Conservation (phyloP, 1,140 invertebrate species). For the Belonocnema kinseyi region DNA sequence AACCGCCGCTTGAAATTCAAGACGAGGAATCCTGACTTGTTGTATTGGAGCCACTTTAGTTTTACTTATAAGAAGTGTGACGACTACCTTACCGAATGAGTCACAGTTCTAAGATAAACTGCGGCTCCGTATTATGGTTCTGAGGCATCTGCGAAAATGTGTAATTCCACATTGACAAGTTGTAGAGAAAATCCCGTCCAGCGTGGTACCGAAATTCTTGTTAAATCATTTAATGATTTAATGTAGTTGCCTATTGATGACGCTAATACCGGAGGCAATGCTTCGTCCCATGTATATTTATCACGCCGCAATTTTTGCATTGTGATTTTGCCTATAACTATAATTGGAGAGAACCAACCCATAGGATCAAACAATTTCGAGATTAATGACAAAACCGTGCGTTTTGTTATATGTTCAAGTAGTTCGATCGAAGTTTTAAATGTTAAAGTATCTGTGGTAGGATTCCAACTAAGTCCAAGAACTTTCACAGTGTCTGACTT, state of each 20-base stretch:
- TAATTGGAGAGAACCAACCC: background rate
- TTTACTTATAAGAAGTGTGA: background rate
- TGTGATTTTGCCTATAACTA: background rate
- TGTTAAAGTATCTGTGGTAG: background rate
- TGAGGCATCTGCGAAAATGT: background rate
- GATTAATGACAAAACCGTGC: background rate
- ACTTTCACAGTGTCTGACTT: background rate
- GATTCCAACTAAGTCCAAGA: background rate
- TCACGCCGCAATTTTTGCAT: slow-evolving; percentile 4
- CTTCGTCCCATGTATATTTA: background rate
- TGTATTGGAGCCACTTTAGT: background rate
- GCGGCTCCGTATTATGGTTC: background rate
- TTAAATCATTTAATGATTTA: too few relatives aligned
- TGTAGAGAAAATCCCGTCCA: too few relatives aligned
- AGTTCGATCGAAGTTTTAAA: background rate
- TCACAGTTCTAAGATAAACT: slow-evolving; percentile 5
- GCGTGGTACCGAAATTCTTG: too few relatives aligned
- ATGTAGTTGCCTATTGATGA: too few relatives aligned
- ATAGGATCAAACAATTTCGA: slow-evolving; percentile 10
- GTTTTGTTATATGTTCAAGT: background rate
- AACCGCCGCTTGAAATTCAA: background rate
- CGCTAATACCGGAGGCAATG: background rate
- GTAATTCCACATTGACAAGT: too few relatives aligned
- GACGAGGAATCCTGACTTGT: slow-evolving; percentile 1
- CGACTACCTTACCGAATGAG: background rate